Evolutionary conservation across 35 echinoderm and acorn worm species (phyloP), one percentile per base, ranked within the genome.

Genomic region (Acanthaster planci): DNA sequence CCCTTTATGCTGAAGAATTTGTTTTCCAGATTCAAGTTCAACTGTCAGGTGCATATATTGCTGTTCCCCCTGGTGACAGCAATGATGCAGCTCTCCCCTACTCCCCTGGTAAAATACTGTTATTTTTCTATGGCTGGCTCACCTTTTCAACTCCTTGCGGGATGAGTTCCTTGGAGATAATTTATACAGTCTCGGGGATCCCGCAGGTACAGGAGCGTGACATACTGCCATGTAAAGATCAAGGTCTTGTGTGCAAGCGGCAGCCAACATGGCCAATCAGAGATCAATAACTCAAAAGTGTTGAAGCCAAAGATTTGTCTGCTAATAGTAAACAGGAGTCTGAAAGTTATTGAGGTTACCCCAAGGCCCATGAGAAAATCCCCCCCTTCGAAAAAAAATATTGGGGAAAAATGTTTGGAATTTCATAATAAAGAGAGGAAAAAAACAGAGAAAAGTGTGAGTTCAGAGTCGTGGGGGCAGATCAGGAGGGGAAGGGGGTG

Each of bases 1-100:
- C 30, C 14, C 34, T 15, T 72, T 19, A 72, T 26, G 23, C 1
- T 72, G 64, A 72, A 72, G 64, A 72, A 72, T 72, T 72, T 72
- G 64, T 72, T 72, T 72, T 7, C 64, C 64, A 72, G 64, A 26
- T 72, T 72, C 23, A 72, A 72, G 64, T 72, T 72, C 64, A 72
- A 72, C 42, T 47, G 42, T 12, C 12, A 12, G 42, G 42, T 12
- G 4, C 42, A 47, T n/a, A n/a, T 6, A 47, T 12, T 12, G 42
- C 4, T 6, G 4, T 47, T 12, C 42, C 42, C 42, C 42, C 42
- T 6, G 12, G 42, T 47, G 42, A 12, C 42, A 47, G 42, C 42
- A 47, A 12, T 12, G 42, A 47, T 47, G 12, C 12, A 12, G 12
- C 42, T 47, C 42, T 47, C 42, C 64, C 56, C 56, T 18, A 34